These are phyloP conservation scores for Nycteola revayana DNA, from an alignment of 2,888 invertebrate species.

Conservation along the genomic window DNA sequence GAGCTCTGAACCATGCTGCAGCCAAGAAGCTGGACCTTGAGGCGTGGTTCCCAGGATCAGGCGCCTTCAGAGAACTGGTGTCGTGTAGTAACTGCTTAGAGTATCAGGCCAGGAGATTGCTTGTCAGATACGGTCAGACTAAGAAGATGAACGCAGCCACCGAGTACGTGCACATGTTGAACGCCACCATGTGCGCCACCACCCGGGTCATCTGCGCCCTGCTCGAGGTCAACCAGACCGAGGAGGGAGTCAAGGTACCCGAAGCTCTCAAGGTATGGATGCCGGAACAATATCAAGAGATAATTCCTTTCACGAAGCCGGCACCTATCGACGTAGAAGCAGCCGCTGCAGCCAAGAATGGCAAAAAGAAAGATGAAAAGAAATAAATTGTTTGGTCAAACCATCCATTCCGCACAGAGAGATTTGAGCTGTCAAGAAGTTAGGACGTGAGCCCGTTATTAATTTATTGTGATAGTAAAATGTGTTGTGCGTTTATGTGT, in stretches of 20 bases:
- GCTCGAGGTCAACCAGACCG: constrained; percentile 95
- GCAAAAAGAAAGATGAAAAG: constrained; percentile 76
- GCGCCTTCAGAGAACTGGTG: constrained; percentile 97
- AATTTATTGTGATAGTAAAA: too few species aligned
- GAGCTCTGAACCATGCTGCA: constrained; percentile 99
- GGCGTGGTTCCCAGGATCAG: constrained; percentile 99
- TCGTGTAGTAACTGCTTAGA: constrained; percentile 99
- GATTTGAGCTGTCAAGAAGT: too few species aligned
- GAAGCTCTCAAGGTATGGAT: constrained; percentile 86
- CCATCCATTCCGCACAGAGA: too few species aligned
- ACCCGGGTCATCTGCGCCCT: constrained; percentile 97
- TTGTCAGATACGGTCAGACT: constrained; percentile 97
- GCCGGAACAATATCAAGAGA: constrained; percentile 88
- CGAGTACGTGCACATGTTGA: constrained; percentile 98
- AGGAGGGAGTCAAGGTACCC: constrained; percentile 91
- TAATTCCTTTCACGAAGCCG: constrained; percentile 96
- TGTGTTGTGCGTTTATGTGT: too few species aligned
- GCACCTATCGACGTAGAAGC: constrained; percentile 94
- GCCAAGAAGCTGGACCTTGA: constrained; percentile 98
- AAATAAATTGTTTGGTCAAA: too few species aligned
- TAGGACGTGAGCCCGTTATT: too few species aligned
- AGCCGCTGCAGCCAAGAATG: constrained; percentile 87
- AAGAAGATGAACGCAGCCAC: constrained; percentile 96
- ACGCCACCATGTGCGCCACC: constrained; percentile 99
- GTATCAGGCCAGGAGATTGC: constrained; percentile 94